Evolutionary conservation across 2,797 vertebrate species (phyloP), one percentile per base, ranked within the genome.

Genomic region (Gallinago stenura): DNA sequence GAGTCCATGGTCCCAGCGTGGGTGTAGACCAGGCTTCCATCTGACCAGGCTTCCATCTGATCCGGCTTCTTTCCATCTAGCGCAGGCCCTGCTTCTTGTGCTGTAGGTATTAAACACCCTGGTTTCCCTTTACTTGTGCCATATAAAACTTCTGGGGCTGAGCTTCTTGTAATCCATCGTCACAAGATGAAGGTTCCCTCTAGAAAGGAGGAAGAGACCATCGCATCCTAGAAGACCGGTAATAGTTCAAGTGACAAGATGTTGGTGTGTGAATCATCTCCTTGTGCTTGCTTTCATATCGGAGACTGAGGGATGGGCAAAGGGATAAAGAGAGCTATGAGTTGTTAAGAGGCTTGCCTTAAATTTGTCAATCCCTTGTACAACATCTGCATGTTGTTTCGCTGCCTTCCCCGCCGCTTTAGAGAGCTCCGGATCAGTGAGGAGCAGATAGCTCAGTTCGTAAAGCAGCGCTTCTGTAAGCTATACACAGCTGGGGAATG

Each of bases 381-480:
- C 66, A 76, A 86, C 91, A 92, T 97, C 96, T 97, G 94, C 56
- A 30, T 37, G 73, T 95, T 71, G 54, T 92, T 94, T 88, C 19
- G 1, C 83, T 96, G 93, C 87, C 89, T 93, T 87, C 64, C 39
- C 54, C 6, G 10, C 51, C 81, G 81, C 82, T 96, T 93, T 77
- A 84, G 92, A 89, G 83, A 35, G 83, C 8, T 11, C 83, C 22
- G 81, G 22, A 56, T 91, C 92, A 83, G 88, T 45, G 91, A 95
- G 88, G 61, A 90, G 28, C 82, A 95, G 92, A 95, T 88, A 96
- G 88, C 91, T 95, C 51, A 22, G 96, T 78, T 90, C 89, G 45
- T 77, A 97, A 96, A 97, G 85, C 80, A 76, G 65, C 7, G 57
- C 90, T 96, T 96, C 92, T 86, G 94, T 97, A 93, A 95, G 92